Conservation (phyloP, 2,888 invertebrate species). For the Pegoplata infirma region DNA sequence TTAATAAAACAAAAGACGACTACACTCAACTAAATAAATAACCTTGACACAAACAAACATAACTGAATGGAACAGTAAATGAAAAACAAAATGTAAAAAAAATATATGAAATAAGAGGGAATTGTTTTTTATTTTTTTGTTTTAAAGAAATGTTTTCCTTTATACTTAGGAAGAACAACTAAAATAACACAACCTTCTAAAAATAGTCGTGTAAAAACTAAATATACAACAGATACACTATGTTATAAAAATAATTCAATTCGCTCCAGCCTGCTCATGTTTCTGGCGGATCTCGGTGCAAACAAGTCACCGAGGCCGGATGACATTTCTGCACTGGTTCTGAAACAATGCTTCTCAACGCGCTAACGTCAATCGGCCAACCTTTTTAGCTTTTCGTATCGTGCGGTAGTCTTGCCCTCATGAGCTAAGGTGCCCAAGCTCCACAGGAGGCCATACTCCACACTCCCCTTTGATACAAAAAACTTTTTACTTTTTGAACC, state of each 20-base stretch:
- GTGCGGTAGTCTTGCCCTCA: too few relatives aligned
- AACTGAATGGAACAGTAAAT: constrained; percentile 8
- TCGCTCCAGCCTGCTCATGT: too few relatives aligned
- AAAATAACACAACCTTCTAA: constrained; percentile 20
- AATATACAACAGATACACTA: neutral
- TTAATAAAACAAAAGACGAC: constrained; percentile 42
- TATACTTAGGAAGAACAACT: constrained; percentile 3
- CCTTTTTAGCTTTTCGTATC: too few relatives aligned
- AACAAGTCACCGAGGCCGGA: too few relatives aligned
- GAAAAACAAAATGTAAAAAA: constrained; percentile 3
- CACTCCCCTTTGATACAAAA: too few relatives aligned
- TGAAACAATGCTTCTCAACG: too few relatives aligned
- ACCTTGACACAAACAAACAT: constrained; percentile 48
- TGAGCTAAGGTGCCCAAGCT: too few relatives aligned
- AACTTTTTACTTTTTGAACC: too few relatives aligned
- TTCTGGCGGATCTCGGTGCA: too few relatives aligned
- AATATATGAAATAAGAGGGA: neutral
- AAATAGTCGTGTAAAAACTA: neutral
- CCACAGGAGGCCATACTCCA: too few relatives aligned
- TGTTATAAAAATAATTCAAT: neutral
- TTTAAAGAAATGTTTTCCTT: constrained; percentile 20
- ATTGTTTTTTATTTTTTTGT: constrained; percentile 9
- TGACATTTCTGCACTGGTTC: too few relatives aligned
- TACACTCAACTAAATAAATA: constrained; percentile 34
- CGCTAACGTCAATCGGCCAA: too few relatives aligned